phyloP scores from a whole-genome alignment of 2,888 invertebrate genomes.

The Acrobasis consociella region DNA sequence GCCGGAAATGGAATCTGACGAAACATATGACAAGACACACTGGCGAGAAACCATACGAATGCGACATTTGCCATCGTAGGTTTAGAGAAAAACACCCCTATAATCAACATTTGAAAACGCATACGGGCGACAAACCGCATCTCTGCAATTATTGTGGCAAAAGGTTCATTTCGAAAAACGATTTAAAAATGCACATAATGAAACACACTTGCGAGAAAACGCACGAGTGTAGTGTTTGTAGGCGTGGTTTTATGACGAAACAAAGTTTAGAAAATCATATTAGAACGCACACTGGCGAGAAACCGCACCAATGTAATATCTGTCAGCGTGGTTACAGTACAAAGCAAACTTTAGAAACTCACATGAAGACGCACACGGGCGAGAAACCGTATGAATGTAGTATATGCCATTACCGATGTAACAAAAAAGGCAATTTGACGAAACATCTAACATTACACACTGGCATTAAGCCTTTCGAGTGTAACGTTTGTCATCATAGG shows the following conservation, averaged over 20 bases:
- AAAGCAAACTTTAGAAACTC: constrained; percentile 5
- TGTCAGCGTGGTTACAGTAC: constrained; percentile 7
- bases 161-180: constrained; percentile 4
- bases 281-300: constrained; percentile 10
- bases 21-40: constrained; percentile 16
- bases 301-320: constrained; percentile 6
- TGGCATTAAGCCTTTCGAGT: constrained; percentile 11
- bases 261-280: constrained; percentile 2
- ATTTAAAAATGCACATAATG: constrained; percentile 6
- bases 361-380: constrained; percentile 1
- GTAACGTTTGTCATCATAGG: constrained; percentile 7
- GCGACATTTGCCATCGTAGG: constrained; percentile 10
- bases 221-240: neutral
- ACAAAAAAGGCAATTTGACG: constrained; percentile 15
- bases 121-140: constrained; percentile 5
- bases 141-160: constrained; percentile 16
- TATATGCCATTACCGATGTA: constrained; percentile 12
- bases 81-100: constrained; percentile 16
- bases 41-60: constrained; percentile 18
- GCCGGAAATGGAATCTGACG: constrained; percentile 8
- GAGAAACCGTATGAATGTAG: constrained; percentile 13
- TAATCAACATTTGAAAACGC: constrained; percentile 4
- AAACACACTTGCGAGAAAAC: constrained; percentile 11
- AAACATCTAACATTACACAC: constrained; percentile 8
- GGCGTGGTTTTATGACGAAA: constrained; percentile 7